These are phyloP conservation scores for Muscicapa striata DNA, from an alignment of 2,797 vertebrate genomes.

Conservation along the genomic window DNA sequence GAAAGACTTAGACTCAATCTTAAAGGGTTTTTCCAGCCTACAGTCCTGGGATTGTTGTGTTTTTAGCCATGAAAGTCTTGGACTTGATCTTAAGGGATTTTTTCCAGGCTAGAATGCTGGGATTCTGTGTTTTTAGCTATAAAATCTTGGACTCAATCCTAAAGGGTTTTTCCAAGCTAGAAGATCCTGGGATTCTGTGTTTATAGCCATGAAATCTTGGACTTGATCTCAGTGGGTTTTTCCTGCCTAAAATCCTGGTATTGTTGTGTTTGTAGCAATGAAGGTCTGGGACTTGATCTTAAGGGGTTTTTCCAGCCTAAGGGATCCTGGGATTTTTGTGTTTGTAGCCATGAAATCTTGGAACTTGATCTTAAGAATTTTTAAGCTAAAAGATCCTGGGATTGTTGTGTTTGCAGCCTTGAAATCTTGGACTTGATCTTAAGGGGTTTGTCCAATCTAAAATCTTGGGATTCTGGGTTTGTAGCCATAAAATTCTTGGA, in stretches of 20 bases:
- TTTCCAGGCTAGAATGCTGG: not conserved
- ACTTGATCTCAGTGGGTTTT: not conserved
- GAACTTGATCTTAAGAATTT: too few species aligned
- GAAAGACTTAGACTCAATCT: not conserved
- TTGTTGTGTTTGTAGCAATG: too few species aligned
- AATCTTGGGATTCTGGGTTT: not conserved
- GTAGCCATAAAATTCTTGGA: too few species aligned
- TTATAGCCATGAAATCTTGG: too few species aligned
- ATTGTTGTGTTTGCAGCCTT: constrained; percentile 76
- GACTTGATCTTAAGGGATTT: not conserved
- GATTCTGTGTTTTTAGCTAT: not conserved
- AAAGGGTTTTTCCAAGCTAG: not conserved
- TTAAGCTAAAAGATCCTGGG: not conserved
- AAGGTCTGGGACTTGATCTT: too few species aligned
- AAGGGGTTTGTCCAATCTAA: not conserved
- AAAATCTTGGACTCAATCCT: not conserved
- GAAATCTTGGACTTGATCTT: constrained; percentile 43
- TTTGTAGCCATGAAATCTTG: not conserved
- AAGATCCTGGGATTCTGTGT: not conserved
- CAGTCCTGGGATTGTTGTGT: not conserved
- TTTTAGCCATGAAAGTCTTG: not conserved
- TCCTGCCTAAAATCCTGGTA: too few species aligned
- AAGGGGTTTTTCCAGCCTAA: not conserved
- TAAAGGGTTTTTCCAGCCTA: not conserved
- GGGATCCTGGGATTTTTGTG: too few species aligned